These are phyloP conservation scores for Oreohelix idahoensis DNA, from an alignment of 1,140 invertebrate genomes.

Conservation along the genomic window DNA sequence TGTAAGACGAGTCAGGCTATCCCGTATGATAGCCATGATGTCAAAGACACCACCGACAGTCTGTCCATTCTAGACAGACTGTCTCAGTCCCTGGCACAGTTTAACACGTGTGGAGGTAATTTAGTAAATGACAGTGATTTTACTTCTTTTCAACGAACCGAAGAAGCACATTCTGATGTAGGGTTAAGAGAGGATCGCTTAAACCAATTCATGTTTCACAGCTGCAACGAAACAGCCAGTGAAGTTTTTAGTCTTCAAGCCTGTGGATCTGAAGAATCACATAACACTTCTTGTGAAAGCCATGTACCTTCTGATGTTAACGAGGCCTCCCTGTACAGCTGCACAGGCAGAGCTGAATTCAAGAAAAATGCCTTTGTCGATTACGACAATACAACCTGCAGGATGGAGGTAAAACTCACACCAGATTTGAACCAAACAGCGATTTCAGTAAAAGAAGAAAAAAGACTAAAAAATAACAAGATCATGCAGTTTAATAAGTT, in stretches of 20 bases:
- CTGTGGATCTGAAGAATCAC: neutral
- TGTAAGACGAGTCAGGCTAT: too few species aligned
- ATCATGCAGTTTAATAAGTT: neutral
- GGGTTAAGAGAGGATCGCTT: neutral
- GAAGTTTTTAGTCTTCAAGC: neutral
- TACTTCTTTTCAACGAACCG: neutral
- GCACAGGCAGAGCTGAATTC: conserved; percentile 29
- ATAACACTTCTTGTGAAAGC: conserved; percentile 21
- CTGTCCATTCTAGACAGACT: conserved; percentile 1
- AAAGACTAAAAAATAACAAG: neutral
- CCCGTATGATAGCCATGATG: too few species aligned
- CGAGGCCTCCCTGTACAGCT: conserved; percentile 10
- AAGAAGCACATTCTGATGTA: neutral
- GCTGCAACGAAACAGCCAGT: neutral
- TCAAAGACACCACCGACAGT: neutral
- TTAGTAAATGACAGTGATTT: neutral
- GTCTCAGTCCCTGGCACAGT: neutral
- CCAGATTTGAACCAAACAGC: neutral
- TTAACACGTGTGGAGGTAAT: neutral
- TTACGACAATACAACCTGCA: neutral
- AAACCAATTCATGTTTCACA: neutral
- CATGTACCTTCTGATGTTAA: conserved; percentile 35
- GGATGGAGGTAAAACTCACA: neutral
- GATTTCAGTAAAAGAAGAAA: neutral
- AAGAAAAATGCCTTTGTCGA: neutral